These are phyloP conservation scores for Orycteropus afer DNA, from an alignment of 2,113 vertebrate genomes.

Conservation along the genomic window DNA sequence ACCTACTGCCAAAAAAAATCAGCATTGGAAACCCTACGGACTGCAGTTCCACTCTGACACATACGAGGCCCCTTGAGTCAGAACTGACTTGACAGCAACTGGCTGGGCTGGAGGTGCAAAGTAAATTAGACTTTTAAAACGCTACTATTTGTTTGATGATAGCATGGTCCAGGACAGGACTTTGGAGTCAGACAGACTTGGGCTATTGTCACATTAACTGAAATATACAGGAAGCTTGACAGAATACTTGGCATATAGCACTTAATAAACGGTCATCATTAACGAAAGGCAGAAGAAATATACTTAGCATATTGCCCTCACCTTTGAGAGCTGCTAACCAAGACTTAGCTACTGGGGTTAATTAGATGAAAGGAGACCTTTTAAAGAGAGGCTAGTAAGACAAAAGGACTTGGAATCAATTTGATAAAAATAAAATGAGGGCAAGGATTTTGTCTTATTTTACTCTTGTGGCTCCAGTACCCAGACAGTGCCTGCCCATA, in stretches of 20 bases:
- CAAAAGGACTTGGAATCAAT: not conserved
- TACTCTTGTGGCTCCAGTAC: not conserved
- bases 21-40: not conserved
- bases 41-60: not conserved
- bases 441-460: not conserved
- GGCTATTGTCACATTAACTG: not conserved
- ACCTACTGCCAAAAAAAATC: no score
- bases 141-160: not conserved
- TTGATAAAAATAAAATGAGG: constrained; percentile 22
- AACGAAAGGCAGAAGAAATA: not conserved
- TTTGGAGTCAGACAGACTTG: not conserved
- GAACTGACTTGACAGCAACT: no score
- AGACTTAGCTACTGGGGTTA: not conserved
- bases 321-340: not conserved
- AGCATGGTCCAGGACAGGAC: not conserved
- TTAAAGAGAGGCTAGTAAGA: constrained; percentile 26
- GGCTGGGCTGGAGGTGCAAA: not conserved
- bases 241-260: not conserved
- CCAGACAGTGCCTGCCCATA: not conserved
- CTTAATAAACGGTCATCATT: not conserved
- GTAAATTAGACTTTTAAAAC: constrained; percentile 44
- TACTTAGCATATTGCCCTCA: not conserved
- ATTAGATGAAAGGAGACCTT: not conserved
- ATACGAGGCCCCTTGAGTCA: no score
- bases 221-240: not conserved